Percentiles rank a stretch among this genome's conserved stretches.
phyloP scores from a whole-genome alignment of 2,113 vertebrate species.

The Entosphenus tridentatus region DNA sequence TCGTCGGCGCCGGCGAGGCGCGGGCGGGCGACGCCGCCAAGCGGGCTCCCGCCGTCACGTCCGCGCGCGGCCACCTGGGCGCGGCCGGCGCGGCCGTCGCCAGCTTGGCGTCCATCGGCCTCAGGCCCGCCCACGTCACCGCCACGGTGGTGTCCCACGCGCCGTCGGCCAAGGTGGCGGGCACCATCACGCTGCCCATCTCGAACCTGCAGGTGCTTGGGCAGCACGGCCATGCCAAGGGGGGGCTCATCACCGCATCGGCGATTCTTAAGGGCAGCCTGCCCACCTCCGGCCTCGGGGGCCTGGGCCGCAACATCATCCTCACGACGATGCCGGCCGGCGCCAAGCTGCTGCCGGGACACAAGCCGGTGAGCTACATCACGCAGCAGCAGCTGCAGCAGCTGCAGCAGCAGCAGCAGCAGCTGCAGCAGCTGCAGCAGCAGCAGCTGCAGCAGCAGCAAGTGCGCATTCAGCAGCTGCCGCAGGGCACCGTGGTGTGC shows the following conservation, averaged over 20 bases:
- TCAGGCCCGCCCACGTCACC: slow-evolving; percentile 54
- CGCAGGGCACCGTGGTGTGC: not conserved
- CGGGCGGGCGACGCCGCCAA: slow-evolving; percentile 33
- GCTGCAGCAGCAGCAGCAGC: slow-evolving; percentile 52
- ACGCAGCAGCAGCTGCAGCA: slow-evolving; percentile 90
- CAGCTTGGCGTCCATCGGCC: slow-evolving; percentile 14
- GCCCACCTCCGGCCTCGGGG: slow-evolving; percentile 40
- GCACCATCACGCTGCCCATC: slow-evolving; percentile 4
- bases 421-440: not conserved
- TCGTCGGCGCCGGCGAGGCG: slow-evolving; percentile 40
- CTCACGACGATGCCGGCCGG: slow-evolving; percentile 90
- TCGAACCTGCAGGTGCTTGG: not conserved
- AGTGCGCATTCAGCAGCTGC: not conserved
- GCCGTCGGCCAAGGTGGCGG: slow-evolving; percentile 37
- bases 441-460: not conserved
- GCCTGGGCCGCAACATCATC: slow-evolving; percentile 80
- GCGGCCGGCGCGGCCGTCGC: slow-evolving; percentile 36
- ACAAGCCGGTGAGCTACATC: slow-evolving; percentile 89
- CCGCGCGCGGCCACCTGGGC: slow-evolving; percentile 13
- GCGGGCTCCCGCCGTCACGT: slow-evolving; percentile 21
- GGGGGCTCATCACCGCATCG: slow-evolving; percentile 1
- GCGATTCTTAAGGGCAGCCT: slow-evolving; percentile 1
- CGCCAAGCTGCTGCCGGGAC: slow-evolving; percentile 76
- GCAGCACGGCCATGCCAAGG: not conserved
- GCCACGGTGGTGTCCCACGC: slow-evolving; percentile 51